Base-by-base conservation (phyloP, 2,888 invertebrate species). In the Platycheirus albimanus region DNA sequence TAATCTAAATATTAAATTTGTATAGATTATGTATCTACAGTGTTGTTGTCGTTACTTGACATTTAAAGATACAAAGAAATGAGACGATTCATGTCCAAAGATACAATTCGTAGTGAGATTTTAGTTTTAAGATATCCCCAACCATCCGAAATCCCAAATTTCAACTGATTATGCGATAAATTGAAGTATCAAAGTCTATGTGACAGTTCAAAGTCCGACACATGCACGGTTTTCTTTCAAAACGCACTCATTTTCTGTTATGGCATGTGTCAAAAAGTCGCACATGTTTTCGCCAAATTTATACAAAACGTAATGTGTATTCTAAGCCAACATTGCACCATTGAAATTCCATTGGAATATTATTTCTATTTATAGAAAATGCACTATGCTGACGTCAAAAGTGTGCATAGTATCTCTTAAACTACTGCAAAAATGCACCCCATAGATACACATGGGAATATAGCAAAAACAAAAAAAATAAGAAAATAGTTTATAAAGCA, bases 341-440 rank as follows among this genome's bases (percentile, higher is more conserved):
- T 72, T 30, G 72, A 67, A 77, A 83, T 83, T 74, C 78, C 83
- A 74, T 30, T 78, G 71, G 78, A 83, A 78, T 69, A 77, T 70
- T 64, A 38, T 64, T 63, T 56, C 83, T 78, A 77, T 78, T 78
- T 74, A 69, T 56, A 83, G 63, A 54, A 78, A 58, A 61, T 58
- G 69, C 74, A 78, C 38, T 69, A 47, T 43, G 45, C 64, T 78
- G 67, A 74, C 64, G 71, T 77, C 58, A 47, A 58, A 75, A 80
- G 81, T 71, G 36, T 54, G 56, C 33, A n/a, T n/a, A n/a, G 30
- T 8, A 5, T 38, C 36, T 52, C n/a, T 52, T 38, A 24, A 69
- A 33, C 19, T 41, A 13, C 33, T 54, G 52, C 70, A 51, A 67
- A 80, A 70, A 80, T 70, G 63, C 63, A 70, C 38, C 69, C 36